Evolutionary conservation across 2,113 vertebrate genomes (phyloP).

Genomic region (Xenopus borealis): DNA sequence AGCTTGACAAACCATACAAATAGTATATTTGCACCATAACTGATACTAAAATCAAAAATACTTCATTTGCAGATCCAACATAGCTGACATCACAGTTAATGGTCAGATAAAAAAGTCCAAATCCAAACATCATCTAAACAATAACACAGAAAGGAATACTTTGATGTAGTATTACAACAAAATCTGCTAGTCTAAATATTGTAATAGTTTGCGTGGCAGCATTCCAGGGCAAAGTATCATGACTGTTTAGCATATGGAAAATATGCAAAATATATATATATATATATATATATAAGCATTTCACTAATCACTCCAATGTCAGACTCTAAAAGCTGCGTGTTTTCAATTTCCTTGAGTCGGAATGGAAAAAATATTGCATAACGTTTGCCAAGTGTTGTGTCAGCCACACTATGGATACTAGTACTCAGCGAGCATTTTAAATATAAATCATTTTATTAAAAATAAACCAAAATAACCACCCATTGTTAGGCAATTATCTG

Average conservation of each 20-base stretch:
- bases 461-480: too few species aligned
- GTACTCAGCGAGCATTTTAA: too few species aligned
- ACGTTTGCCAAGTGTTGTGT: conserved; percentile 55
- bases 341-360: conserved; percentile 69
- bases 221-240: conserved; percentile 61
- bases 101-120: neutral
- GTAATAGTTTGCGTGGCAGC: conserved; percentile 47
- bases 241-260: conserved; percentile 61
- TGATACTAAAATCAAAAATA: neutral
- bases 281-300: conserved; percentile 72
- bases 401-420: conserved; percentile 12
- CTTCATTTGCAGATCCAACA: neutral
- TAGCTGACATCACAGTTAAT: neutral
- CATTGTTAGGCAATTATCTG: too few species aligned
- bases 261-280: conserved; percentile 70
- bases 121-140: neutral
- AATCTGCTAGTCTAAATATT: conserved; percentile 1
- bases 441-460: too few species aligned
- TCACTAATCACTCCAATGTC: conserved; percentile 65
- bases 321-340: conserved; percentile 62
- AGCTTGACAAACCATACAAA: neutral
- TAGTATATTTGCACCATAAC: neutral
- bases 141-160: conserved; percentile 3
- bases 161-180: neutral
- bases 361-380: conserved; percentile 64